Percentiles rank a stretch among this genome's conserved stretches.
Conservation (phyloP, 37 sponge, comb jelly and placozoan genomes). For the Theonella swinhoei region DNA sequence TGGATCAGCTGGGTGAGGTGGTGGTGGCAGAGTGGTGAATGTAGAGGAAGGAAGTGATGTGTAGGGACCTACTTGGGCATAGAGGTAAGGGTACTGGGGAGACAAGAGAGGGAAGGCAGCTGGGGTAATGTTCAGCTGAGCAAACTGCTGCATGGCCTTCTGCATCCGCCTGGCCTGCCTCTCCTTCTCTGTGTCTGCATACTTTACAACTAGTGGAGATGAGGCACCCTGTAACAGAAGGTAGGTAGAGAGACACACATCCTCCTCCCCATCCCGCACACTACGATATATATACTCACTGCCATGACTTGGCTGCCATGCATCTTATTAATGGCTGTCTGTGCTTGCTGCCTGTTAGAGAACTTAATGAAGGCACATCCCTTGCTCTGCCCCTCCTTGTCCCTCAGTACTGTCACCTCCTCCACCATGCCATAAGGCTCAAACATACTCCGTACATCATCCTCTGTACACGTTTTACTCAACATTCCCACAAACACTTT, state of each 20-base stretch:
- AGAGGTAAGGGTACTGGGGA: conserved; percentile 36
- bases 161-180: conserved; percentile 78
- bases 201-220: conserved; percentile 89
- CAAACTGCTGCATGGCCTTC: conserved; percentile 85
- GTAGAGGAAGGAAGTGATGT: neutral
- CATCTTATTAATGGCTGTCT: conserved; percentile 91
- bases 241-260: neutral
- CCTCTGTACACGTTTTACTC: conserved; percentile 80
- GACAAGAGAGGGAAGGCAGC: conserved; percentile 10
- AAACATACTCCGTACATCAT: conserved; percentile 87
- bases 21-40: too few relatives aligned
- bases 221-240: conserved; percentile 64
- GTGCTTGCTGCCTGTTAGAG: conserved; percentile 76
- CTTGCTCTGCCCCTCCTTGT: conserved; percentile 84
- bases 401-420: conserved; percentile 87
- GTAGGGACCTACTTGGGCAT: conserved; percentile 74
- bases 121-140: conserved; percentile 69
- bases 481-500: conserved; percentile 99
- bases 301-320: conserved; percentile 91
- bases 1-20: conserved; percentile 33
- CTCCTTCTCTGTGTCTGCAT: conserved; percentile 93
- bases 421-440: conserved; percentile 88
- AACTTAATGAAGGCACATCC: conserved; percentile 97
- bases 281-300: conserved; percentile 38
- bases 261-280: neutral